Percentiles rank a stretch among this genome's conserved stretches.
Conservation (phyloP, 2,888 invertebrate genomes). For the Dexiosoma caninum region DNA sequence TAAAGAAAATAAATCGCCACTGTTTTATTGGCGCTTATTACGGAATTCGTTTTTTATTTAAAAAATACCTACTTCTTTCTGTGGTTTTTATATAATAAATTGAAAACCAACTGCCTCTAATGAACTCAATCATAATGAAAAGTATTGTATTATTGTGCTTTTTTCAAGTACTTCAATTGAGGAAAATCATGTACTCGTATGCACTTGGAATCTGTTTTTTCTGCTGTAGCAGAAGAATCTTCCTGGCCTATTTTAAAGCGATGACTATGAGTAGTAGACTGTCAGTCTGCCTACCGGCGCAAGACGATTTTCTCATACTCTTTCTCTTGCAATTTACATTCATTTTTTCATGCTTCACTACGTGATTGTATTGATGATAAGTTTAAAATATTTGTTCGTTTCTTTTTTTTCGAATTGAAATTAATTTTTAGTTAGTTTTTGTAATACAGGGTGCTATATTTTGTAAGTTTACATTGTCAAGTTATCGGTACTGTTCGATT, state of each 20-base stretch:
- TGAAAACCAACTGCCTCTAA: background rate
- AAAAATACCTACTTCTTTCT: background rate
- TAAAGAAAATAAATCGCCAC: background rate
- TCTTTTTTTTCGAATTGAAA: background rate
- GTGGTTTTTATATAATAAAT: background rate
- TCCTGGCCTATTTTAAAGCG: background rate
- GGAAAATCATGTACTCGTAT: background rate
- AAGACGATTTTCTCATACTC: slow-evolving; percentile 19
- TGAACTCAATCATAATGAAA: background rate
- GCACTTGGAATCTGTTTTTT: background rate
- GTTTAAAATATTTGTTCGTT: background rate
- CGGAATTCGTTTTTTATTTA: background rate
- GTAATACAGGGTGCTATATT: too few species aligned
- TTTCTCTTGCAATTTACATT: slow-evolving; percentile 44
- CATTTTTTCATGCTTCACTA: slow-evolving; percentile 40
- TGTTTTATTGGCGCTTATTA: background rate
- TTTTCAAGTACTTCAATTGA: background rate
- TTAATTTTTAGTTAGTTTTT: background rate
- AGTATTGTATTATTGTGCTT: background rate
- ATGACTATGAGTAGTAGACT: background rate
- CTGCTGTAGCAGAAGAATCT: background rate
- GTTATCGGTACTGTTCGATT: too few species aligned
- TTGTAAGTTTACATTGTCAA: too few species aligned
- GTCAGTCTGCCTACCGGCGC: background rate
- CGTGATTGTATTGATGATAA: slow-evolving; percentile 51